Conservation (phyloP, 2,888 invertebrate species). For the Eubasilissa splendida region DNA sequence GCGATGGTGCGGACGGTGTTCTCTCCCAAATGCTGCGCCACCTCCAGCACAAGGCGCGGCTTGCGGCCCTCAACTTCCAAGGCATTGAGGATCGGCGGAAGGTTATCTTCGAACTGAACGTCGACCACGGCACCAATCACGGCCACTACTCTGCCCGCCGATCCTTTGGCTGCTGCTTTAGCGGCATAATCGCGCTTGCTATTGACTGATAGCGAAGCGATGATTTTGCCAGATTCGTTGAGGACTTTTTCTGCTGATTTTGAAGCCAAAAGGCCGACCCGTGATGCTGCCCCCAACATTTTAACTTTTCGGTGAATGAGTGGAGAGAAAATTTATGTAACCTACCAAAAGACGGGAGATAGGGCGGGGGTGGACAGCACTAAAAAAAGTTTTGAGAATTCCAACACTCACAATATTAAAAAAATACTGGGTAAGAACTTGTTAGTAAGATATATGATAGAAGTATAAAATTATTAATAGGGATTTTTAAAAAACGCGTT, state of each 20-base stretch:
- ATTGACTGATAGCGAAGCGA: constrained; percentile 45
- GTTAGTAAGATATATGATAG: no score
- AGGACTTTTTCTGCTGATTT: constrained; percentile 67
- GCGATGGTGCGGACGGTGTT: constrained; percentile 93
- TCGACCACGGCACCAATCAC: constrained; percentile 97
- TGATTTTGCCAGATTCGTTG: constrained; percentile 52
- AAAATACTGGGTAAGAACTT: no score
- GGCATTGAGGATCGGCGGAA: constrained; percentile 96
- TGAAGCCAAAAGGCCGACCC: constrained; percentile 70
- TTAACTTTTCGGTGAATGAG: constrained; percentile 48
- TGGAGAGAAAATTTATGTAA: constrained; percentile 58
- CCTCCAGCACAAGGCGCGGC: constrained; percentile 87
- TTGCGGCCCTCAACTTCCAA: constrained; percentile 91
- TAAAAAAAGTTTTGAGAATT: constrained; percentile 23
- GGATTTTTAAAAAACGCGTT: no score
- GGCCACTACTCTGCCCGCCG: constrained; percentile 81
- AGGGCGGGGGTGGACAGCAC: constrained; percentile 42
- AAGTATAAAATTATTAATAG: no score
- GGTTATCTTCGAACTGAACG: constrained; percentile 93
- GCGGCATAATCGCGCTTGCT: constrained; percentile 55
- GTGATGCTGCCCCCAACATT: constrained; percentile 61
- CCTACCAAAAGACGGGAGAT: constrained; percentile 46
- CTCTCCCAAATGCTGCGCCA: constrained; percentile 94
- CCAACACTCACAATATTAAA: no score
- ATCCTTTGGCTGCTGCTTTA: constrained; percentile 49